These are phyloP conservation scores for Aleiodes alternator DNA, from an alignment of 2,888 invertebrate species.

Conservation along the genomic window DNA sequence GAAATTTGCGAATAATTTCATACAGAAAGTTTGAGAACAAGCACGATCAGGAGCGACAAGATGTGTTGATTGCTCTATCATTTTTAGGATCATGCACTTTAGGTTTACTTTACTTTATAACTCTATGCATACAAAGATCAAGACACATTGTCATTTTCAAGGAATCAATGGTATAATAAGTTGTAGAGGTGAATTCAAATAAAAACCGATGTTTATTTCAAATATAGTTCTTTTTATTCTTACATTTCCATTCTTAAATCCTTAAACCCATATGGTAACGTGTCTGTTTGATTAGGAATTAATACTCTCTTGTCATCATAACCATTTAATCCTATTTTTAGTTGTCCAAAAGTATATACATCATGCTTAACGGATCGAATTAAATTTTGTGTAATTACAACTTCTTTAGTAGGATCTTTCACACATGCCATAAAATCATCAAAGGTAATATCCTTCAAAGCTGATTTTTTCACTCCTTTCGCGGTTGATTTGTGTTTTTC, in stretches of 20 bases:
- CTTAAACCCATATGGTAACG: slow-evolving; percentile 39
- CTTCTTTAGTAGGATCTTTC: neutral
- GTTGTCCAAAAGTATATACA: slow-evolving; percentile 20
- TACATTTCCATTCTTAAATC: no score
- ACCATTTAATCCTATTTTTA: slow-evolving; percentile 26
- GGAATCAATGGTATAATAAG: no score
- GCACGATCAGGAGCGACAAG: no score
- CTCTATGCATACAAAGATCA: no score
- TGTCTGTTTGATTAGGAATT: slow-evolving; percentile 28
- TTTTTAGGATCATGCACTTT: no score
- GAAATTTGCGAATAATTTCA: no score
- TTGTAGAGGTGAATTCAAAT: neutral
- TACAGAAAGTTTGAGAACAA: no score
- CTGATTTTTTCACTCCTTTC: slow-evolving; percentile 37
- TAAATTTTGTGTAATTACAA: neutral
- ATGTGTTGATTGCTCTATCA: no score
- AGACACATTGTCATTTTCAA: no score
- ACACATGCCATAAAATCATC: slow-evolving; percentile 27
- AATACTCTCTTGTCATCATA: slow-evolving; percentile 35
- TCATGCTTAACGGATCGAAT: neutral
- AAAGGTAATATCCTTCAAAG: slow-evolving; percentile 28
- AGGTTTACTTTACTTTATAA: no score
- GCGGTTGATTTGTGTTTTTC: slow-evolving; percentile 54
- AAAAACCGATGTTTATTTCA: no score
- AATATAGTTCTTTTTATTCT: no score